phyloP scores from a whole-genome alignment of 2,113 vertebrate species.

The Chlorodrepanis virens region DNA sequence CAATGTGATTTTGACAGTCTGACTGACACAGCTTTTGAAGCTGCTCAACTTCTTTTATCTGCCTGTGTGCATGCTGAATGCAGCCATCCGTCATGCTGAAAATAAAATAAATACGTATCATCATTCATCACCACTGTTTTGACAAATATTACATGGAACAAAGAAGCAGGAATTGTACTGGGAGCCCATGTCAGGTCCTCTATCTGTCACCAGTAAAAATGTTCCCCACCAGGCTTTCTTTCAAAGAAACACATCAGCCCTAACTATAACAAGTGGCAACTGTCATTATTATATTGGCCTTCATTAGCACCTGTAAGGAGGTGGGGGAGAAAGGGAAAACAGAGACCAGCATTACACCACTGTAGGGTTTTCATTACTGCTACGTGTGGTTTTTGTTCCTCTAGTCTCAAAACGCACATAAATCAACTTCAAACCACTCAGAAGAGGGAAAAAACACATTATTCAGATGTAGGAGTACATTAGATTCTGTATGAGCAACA shows the following conservation, averaged over 20 bases:
- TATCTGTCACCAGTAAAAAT: neutral
- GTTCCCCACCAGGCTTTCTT: neutral
- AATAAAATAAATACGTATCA: neutral
- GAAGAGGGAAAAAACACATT: neutral
- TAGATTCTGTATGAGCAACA: neutral
- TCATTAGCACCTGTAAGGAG: neutral
- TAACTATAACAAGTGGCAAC: neutral
- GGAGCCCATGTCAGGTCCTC: neutral
- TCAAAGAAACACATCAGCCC: neutral
- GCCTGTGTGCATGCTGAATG: neutral
- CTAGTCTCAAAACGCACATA: neutral
- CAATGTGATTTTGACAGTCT: constrained; percentile 11
- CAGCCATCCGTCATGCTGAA: neutral
- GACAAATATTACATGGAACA: constrained; percentile 29
- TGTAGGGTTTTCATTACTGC: neutral
- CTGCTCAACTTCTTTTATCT: constrained; percentile 15
- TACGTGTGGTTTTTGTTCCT: neutral
- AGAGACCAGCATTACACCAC: neutral
- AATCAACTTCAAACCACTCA: neutral
- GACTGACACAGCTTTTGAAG: constrained; percentile 28
- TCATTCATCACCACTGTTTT: neutral
- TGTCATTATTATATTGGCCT: neutral
- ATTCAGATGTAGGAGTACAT: neutral
- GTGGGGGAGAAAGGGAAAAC: neutral
- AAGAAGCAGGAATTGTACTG: neutral